Conservation (phyloP, 1,140 invertebrate species). For the Pseudomyrmex dendroicus region DNA sequence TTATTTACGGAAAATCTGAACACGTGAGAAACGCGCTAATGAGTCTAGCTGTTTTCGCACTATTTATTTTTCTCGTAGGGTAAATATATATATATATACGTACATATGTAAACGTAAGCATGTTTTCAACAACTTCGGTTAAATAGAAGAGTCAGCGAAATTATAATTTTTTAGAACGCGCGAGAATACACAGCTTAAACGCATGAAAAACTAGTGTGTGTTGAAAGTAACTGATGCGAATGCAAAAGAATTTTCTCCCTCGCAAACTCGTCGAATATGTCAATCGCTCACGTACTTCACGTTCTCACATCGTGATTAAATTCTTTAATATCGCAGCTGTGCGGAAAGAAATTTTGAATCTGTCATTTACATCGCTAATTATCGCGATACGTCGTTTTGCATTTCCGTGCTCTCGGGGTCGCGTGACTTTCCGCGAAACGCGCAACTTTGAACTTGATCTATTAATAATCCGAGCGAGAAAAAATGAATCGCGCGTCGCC, state of each 20-base stretch:
- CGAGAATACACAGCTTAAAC: neutral
- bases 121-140: conserved; percentile 33
- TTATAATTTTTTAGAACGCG: neutral
- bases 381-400: conserved; percentile 19
- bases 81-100: conserved; percentile 45
- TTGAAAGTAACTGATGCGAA: neutral
- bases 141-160: conserved; percentile 42
- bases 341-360: neutral
- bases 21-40: neutral
- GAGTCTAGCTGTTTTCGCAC: conserved; percentile 15
- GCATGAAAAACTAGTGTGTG: neutral
- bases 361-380: conserved; percentile 15
- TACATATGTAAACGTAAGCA: conserved; percentile 3
- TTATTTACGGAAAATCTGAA: conserved; percentile 12
- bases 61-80: neutral
- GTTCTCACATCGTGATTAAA: neutral
- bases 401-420: neutral
- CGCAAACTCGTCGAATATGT: neutral
- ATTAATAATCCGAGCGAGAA: conserved; percentile 24
- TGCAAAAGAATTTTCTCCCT: neutral
- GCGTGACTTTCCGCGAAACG: neutral
- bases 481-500: neutral
- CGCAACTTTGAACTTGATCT: conserved; percentile 36
- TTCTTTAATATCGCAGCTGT: conserved; percentile 19
- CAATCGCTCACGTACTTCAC: neutral